These are phyloP conservation scores for Formica aserva DNA, from an alignment of 2,888 invertebrate genomes.

Conservation along the genomic window DNA sequence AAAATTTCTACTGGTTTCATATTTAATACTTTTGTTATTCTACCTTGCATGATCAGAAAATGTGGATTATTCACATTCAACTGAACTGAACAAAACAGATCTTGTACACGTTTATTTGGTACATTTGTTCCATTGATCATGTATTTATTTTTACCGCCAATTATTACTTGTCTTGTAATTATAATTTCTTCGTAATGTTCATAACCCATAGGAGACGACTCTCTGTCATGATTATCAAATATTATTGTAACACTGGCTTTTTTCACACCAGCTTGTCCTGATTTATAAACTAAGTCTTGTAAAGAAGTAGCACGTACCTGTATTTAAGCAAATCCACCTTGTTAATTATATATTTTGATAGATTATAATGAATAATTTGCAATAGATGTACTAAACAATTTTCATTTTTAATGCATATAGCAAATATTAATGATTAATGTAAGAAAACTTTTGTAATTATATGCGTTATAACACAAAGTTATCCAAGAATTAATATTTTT, in stretches of 20 bases:
- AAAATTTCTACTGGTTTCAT: conserved; percentile 99
- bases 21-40: conserved; percentile 99
- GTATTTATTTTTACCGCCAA: conserved; percentile 97
- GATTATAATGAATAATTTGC: background rate
- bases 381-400: background rate
- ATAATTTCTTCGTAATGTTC: conserved; percentile 96
- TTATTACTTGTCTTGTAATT: conserved; percentile 95
- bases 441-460: background rate
- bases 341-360: background rate
- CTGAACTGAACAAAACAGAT: conserved; percentile 98
- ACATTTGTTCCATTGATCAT: conserved; percentile 97
- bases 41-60: conserved; percentile 99
- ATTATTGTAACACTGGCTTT: conserved; percentile 98
- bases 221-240: conserved; percentile 95
- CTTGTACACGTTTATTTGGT: conserved; percentile 95
- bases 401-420: background rate
- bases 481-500: background rate
- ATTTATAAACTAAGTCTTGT: conserved; percentile 98
- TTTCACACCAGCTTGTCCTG: conserved; percentile 97
- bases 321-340: background rate
- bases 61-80: conserved; percentile 99
- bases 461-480: background rate
- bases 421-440: background rate
- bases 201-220: conserved; percentile 95
- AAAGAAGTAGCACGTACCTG: conserved; percentile 96